Evolutionary conservation across 2,113 vertebrate genomes (phyloP).

Genomic region (Catharus minimus): DNA sequence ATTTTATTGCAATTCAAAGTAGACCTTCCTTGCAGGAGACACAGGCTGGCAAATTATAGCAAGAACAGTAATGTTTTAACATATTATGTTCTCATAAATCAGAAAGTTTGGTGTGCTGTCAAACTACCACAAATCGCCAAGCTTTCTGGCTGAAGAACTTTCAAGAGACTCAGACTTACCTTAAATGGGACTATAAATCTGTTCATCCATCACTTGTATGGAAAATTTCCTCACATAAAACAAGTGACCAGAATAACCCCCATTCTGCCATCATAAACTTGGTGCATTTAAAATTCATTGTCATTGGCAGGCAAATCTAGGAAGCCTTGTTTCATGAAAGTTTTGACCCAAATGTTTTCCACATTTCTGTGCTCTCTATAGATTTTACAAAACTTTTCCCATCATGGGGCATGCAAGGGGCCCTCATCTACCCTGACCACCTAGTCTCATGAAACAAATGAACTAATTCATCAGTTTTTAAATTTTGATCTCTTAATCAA

Average conservation of each 20-base stretch:
- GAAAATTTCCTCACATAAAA: not conserved
- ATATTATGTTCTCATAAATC: slow-evolving; percentile 30
- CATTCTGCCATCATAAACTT: not conserved
- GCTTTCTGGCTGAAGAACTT: not conserved
- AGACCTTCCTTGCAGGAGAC: not conserved
- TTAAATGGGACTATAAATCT: not conserved
- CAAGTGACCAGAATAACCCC: not conserved
- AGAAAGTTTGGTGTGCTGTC: not conserved
- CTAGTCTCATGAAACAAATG: not conserved
- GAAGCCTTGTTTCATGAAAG: not conserved
- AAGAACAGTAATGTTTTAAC: not conserved
- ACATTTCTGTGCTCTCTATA: not conserved
- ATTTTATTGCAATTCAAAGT: slow-evolving; percentile 20
- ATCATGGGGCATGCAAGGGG: accelerated
- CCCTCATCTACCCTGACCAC: not conserved
- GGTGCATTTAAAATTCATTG: not conserved
- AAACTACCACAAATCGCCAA: not conserved
- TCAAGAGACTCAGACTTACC: not conserved
- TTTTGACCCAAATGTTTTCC: not conserved
- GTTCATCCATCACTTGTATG: not conserved
- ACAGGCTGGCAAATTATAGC: not conserved
- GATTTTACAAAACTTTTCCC: not conserved
- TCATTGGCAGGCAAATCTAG: not conserved
- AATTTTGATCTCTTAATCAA: not conserved
- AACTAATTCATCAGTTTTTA: not conserved